phyloP scores from a whole-genome alignment of 2,113 vertebrate species.

The Hippocampus comes region DNA sequence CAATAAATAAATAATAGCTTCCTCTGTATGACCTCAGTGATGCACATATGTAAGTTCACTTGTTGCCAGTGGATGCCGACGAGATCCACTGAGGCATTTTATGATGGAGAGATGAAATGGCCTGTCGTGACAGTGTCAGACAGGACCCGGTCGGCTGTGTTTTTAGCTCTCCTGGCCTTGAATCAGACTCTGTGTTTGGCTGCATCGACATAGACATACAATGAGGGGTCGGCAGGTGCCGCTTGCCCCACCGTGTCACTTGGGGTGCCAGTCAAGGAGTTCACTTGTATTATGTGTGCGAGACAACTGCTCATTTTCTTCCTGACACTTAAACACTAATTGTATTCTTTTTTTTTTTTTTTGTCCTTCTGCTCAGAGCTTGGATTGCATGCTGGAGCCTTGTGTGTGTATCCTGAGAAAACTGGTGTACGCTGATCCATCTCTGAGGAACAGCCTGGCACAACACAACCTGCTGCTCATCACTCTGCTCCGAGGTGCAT shows the following conservation, averaged over 20 bases:
- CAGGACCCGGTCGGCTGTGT: constrained; percentile 52
- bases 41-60: constrained; percentile 20
- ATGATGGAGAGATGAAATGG: constrained; percentile 52
- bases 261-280: constrained; percentile 21
- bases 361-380: constrained; percentile 68
- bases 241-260: constrained; percentile 22
- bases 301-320: constrained; percentile 26
- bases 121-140: constrained; percentile 58
- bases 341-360: constrained; percentile 17
- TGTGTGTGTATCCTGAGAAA: constrained; percentile 84
- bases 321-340: constrained; percentile 37
- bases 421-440: constrained; percentile 80
- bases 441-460: constrained; percentile 77
- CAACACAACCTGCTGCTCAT: constrained; percentile 77
- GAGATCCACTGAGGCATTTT: constrained; percentile 39
- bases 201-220: constrained; percentile 34
- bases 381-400: constrained; percentile 78
- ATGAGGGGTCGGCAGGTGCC: constrained; percentile 28
- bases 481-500: constrained; percentile 82
- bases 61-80: constrained; percentile 30
- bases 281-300: constrained; percentile 4
- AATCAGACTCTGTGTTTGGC: constrained; percentile 41
- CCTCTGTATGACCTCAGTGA: constrained; percentile 7
- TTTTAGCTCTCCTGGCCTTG: constrained; percentile 45
- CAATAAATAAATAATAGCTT: constrained; percentile 1